These are phyloP conservation scores for Volucella zonaria DNA, from an alignment of 2,888 invertebrate species.

Conservation along the genomic window DNA sequence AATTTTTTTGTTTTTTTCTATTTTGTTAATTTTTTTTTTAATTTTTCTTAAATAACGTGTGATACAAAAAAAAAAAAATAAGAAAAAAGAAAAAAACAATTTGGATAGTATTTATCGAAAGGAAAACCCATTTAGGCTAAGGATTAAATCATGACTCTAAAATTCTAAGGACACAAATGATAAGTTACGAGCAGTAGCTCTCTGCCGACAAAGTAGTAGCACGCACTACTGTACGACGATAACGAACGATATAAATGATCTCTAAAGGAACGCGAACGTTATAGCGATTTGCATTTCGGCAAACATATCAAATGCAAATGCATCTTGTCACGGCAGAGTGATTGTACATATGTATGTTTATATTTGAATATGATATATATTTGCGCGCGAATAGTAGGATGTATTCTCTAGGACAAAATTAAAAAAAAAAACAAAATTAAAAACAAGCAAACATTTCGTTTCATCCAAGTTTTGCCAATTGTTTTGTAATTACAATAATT, in stretches of 20 bases:
- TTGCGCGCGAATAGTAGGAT: slow-evolving; percentile 59
- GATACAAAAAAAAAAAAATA: slow-evolving; percentile 27
- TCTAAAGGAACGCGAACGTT: slow-evolving; percentile 7
- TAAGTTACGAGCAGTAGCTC: slow-evolving; percentile 2
- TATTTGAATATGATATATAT: slow-evolving; percentile 34
- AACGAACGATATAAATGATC: slow-evolving; percentile 39
- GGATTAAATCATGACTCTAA: slow-evolving; percentile 65
- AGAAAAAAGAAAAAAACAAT: slow-evolving; percentile 21
- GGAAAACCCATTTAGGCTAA: slow-evolving; percentile 58
- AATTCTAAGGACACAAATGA: slow-evolving; percentile 62
- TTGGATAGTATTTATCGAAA: slow-evolving; percentile 70
- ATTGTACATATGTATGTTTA: slow-evolving; percentile 61
- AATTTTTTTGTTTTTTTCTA: slow-evolving; percentile 29
- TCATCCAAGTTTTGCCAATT: neutral
- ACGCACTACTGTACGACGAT: no score
- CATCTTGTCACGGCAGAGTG: slow-evolving; percentile 45
- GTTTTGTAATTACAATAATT: slow-evolving; percentile 11
- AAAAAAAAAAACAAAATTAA: slow-evolving; percentile 35
- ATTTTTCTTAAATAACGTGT: slow-evolving; percentile 64
- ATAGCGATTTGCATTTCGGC: slow-evolving; percentile 36
- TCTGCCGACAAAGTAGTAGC: slow-evolving; percentile 42
- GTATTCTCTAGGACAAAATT: slow-evolving; percentile 65
- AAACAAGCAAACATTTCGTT: slow-evolving; percentile 5
- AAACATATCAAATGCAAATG: slow-evolving; percentile 60
- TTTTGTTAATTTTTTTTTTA: slow-evolving; percentile 38